Evolutionary conservation across 2,888 invertebrate species (phyloP).

Genomic region (Platycheirus rosarum): DNA sequence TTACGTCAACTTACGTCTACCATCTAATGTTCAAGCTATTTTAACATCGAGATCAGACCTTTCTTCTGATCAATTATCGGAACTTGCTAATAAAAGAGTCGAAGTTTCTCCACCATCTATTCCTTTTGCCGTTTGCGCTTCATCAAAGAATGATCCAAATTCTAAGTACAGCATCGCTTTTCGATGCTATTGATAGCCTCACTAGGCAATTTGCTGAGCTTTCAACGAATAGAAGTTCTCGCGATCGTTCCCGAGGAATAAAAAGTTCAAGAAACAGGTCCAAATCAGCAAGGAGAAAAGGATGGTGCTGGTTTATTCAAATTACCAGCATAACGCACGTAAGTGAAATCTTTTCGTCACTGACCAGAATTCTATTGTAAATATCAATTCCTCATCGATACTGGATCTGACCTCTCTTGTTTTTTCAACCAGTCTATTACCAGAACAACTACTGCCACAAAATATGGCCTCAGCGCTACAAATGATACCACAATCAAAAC

Average conservation of each 20-base stretch:
- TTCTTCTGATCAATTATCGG: conserved; percentile 1
- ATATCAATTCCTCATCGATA: conserved; percentile 37
- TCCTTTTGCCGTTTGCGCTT: neutral
- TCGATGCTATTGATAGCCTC: neutral
- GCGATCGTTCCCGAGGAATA: neutral
- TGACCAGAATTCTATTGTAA: conserved; percentile 16
- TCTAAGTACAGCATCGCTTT: neutral
- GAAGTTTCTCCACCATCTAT: conserved; percentile 5
- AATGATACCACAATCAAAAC: conserved; percentile 76
- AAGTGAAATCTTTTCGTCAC: conserved; percentile 20
- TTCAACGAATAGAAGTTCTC: neutral
- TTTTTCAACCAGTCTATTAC: conserved; percentile 4
- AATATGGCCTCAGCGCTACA: conserved; percentile 76
- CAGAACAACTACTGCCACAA: conserved; percentile 30
- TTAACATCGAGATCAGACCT: conserved; percentile 20
- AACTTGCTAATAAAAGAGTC: conserved; percentile 14
- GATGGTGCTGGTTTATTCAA: conserved; percentile 2
- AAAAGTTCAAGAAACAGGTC: neutral
- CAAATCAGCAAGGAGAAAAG: neutral
- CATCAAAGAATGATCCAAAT: neutral
- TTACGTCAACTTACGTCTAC: conserved; percentile 17
- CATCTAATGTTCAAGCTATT: conserved; percentile 10
- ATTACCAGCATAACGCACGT: neutral
- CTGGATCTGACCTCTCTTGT: conserved; percentile 26
- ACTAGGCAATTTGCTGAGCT: conserved; percentile 1